phyloP scores from a whole-genome alignment of 2,113 vertebrate genomes.

The Hydrochoerus hydrochaeris region DNA sequence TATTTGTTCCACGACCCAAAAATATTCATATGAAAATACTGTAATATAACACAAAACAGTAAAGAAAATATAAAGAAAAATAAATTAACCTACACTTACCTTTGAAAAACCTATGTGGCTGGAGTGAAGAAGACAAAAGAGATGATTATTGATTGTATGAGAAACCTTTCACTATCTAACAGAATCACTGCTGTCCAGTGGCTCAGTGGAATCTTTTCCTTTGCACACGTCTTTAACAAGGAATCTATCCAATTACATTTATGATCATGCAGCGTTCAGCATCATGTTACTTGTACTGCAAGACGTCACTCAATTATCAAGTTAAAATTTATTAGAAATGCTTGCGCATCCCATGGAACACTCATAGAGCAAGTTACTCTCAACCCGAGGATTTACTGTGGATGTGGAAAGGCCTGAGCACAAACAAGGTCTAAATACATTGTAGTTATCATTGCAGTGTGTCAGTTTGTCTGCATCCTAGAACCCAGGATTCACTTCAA shows the following conservation, averaged over 20 bases:
- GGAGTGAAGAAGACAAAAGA: not conserved
- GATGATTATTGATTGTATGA: not conserved
- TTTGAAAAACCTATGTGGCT: not conserved
- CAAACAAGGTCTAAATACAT: not conserved
- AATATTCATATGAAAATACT: not conserved
- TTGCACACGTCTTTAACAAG: not conserved
- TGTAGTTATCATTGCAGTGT: not conserved
- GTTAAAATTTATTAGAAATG: not conserved
- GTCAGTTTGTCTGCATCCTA: not conserved
- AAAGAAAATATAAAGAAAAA: not conserved
- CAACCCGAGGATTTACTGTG: not conserved
- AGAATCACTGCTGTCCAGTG: not conserved
- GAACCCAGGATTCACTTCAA: not conserved
- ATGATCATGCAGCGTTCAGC: not conserved
- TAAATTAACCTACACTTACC: not conserved
- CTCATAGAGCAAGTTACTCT: not conserved
- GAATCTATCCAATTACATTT: not conserved
- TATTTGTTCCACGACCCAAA: not conserved
- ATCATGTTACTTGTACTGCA: not conserved
- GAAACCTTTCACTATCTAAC: not conserved
- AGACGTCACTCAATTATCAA: not conserved
- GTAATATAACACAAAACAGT: not conserved
- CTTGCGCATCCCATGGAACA: not conserved
- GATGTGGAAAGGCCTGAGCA: not conserved
- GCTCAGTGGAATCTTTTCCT: not conserved